A percentile compares a stretch with the other conserved stretches of the same genome.
These are phyloP conservation scores for Oncorhynchus tshawytscha DNA, from an alignment of 2,113 vertebrate species.

Conservation along the genomic window DNA sequence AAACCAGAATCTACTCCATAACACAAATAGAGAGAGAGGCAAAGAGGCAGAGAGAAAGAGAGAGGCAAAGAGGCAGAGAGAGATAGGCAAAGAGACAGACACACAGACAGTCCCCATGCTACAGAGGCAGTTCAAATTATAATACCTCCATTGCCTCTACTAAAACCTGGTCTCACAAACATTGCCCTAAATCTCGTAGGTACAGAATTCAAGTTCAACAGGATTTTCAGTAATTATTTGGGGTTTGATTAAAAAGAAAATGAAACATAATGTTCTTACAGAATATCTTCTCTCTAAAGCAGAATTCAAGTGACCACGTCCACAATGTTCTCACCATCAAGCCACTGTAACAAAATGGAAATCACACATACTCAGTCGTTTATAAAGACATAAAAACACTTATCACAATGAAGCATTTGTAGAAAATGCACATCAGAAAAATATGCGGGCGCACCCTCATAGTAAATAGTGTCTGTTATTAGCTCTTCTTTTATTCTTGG, in stretches of 20 bases:
- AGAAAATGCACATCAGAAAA: conserved; percentile 85
- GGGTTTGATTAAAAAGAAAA: conserved; percentile 44
- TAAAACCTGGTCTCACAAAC: conserved; percentile 25
- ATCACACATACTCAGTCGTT: conserved; percentile 64
- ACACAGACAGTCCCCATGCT: conserved; percentile 1
- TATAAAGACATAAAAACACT: conserved; percentile 81
- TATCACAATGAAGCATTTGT: conserved; percentile 78
- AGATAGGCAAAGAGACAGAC: too few species aligned
- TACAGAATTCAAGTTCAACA: conserved; percentile 77
- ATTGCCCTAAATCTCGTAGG: conserved; percentile 36
- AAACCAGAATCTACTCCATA: conserved; percentile 48
- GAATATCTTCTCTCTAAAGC: conserved; percentile 56
- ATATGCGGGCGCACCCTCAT: conserved; percentile 72
- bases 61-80: too few species aligned
- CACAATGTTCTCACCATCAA: conserved; percentile 56
- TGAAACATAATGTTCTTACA: conserved; percentile 45
- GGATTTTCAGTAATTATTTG: conserved; percentile 69
- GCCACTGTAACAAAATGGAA: conserved; percentile 65
- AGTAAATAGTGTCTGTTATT: conserved; percentile 69
- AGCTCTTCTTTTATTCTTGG: conserved; percentile 47
- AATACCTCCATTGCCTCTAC: conserved; percentile 72
- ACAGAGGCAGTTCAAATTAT: neutral
- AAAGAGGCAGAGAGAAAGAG: too few species aligned
- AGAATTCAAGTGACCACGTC: conserved; percentile 56
- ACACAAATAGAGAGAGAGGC: conserved; percentile 14